Base-by-base conservation (phyloP, 2,797 vertebrate species). In the Manis javanica region DNA sequence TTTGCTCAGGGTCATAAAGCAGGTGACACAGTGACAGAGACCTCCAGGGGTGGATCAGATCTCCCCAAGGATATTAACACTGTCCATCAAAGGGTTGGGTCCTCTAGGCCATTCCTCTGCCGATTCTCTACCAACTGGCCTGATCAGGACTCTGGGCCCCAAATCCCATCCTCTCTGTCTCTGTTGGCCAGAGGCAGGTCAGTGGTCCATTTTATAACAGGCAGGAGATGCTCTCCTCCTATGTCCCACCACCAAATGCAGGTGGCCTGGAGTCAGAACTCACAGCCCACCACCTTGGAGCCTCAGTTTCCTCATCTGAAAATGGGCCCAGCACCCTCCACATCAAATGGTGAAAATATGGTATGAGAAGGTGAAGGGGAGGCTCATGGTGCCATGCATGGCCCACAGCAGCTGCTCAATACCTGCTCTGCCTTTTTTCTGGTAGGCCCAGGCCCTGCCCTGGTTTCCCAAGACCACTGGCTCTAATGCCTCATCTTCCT, bases 1-100 rank as follows among this genome's bases (percentile, higher is more conserved):
- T 39, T 18, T 64, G 24, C 34, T 93, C 34, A 37, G 64, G 74
- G 74, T 77, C 37, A 34, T 46, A 91, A 71, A 91, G 59, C 59
- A 59, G 37, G 64, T n/a, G 42, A 57, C 46, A 61, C 3, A 63
- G 46, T 0, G 46, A 71, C 24, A 23, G 72, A 57, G 72, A 71
- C 59, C 53, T 90, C 63, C 26, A 42, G 21, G 63, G 69, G 24
- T 5, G 13, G 75, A 15, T 72, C 75, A 31, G 18, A 15, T 31
- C 14, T 87, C 23, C 18, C 34, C 5, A 13, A 19, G 46, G 39
- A 26, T 51, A 46, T 63, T 10, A 42, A 86, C 61, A 42, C 11
- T 1, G 1, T 12, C n/a, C 19, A 7, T 34, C 0, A 0, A 59
- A n/a, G 71, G 29, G 10, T 0, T 2, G 29, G n/a, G 3, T 26